Evolutionary conservation across 1,140 invertebrate genomes (phyloP), one percentile per base, ranked within the genome.

Genomic region (Hydropsyche tenuis): DNA sequence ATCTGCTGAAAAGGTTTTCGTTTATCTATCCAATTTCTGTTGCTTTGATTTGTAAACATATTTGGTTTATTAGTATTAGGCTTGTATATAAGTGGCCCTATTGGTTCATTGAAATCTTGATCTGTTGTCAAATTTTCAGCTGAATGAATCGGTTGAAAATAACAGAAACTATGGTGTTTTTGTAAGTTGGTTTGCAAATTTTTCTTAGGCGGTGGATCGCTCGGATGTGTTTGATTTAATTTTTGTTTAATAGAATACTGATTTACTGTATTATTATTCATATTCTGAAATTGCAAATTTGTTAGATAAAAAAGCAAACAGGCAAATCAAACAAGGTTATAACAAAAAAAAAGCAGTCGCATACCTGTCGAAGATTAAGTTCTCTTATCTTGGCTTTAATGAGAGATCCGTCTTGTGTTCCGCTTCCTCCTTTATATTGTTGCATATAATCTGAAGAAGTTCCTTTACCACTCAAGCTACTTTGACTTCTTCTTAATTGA

Each of bases 131-230:
- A 84, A 81, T 73, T 20, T 42, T 73, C 43, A 6, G 56, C 62
- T 16, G 73, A 66, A 30, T 73, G 71, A 30, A 77, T 77, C 4
- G 86, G 89, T 83, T 90, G 89, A 72, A 90, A 90, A 78, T 90
- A 89, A 74, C 85, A 85, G 78, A 90, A 90, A 79, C 88, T 90
- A 80, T 90, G 89, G 81, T 89, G 88, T 80, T 90, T 90, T 79
- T 89, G 89, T 23, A 90, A 77, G 0, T 88, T 89, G 76, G 89
- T 84, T 80, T 88, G 86, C 66, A 87, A 86, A 71, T 87, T 86
- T 79, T 87, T 86, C 81, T 84, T 86, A 73, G 83, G 82, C 79
- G 86, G 86, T 45, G 83, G 81, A 79, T 83, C 84, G 23, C 70
- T 72, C n/a, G 76, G 76, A 68, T 77, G 69, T 20, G 76, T 77